Conservation (phyloP, 2,797 vertebrate genomes). For the Otolemur crassicaudatus region DNA sequence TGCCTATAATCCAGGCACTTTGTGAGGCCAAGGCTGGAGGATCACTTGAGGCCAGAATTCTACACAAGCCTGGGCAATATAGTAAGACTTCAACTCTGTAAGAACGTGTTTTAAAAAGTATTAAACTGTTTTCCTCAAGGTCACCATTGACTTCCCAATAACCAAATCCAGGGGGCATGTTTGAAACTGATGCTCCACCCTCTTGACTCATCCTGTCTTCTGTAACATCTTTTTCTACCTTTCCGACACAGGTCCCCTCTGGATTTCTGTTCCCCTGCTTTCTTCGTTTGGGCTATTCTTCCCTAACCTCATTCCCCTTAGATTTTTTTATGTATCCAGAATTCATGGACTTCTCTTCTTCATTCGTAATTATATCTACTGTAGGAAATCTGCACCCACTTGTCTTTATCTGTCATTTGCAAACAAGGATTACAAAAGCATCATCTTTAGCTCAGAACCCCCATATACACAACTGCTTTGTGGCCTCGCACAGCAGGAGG, state of each 20-base stretch:
- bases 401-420: neutral
- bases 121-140: neutral
- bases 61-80: no score
- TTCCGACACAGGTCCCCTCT: neutral
- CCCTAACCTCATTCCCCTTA: neutral
- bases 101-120: neutral
- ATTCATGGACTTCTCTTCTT: neutral
- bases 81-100: no score
- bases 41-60: no score
- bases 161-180: neutral
- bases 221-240: neutral
- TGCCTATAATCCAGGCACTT: no score
- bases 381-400: neutral
- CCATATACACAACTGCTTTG: neutral
- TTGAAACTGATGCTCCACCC: neutral
- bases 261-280: neutral
- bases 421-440: constrained; percentile 37
- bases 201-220: neutral
- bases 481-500: neutral
- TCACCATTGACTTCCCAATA: neutral
- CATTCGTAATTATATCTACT: neutral
- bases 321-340: neutral
- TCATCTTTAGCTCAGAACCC: neutral
- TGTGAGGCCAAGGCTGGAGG: no score
- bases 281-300: neutral